Conservation (phyloP, 2,113 vertebrate species). For the Colinus virginianus region DNA sequence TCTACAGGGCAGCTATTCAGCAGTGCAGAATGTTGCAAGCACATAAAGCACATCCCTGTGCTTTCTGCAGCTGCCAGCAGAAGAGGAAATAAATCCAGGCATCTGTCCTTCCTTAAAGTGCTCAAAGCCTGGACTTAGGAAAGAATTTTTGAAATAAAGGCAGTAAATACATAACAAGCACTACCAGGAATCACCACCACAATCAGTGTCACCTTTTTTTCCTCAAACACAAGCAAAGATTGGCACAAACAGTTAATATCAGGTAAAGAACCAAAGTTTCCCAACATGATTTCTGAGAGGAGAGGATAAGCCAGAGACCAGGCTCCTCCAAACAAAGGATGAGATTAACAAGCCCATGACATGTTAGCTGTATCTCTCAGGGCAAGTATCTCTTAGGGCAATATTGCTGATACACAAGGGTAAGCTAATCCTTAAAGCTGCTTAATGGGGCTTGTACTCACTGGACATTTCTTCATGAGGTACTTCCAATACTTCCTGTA, state of each 20-base stretch:
- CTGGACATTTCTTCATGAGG: not conserved
- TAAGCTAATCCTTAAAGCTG: not conserved
- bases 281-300: not conserved
- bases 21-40: too few species aligned
- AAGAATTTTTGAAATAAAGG: not conserved
- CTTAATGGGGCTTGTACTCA: not conserved
- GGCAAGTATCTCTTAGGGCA: not conserved
- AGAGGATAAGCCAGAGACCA: not conserved
- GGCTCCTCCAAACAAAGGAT: not conserved
- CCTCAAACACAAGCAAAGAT: not conserved
- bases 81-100: not conserved
- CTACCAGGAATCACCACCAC: not conserved
- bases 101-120: not conserved
- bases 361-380: not conserved
- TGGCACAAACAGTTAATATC: not conserved
- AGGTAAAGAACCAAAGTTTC: not conserved
- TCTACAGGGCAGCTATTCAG: not conserved
- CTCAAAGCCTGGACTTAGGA: not conserved
- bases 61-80: not conserved
- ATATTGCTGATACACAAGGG: not conserved
- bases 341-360: not conserved
- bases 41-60: fast-evolving
- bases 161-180: not conserved
- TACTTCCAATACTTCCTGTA: not conserved
- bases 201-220: not conserved